Evolutionary conservation across 2,113 vertebrate species (phyloP), one percentile per base, ranked within the genome.

Genomic region (Himantopus leucocephalus): DNA sequence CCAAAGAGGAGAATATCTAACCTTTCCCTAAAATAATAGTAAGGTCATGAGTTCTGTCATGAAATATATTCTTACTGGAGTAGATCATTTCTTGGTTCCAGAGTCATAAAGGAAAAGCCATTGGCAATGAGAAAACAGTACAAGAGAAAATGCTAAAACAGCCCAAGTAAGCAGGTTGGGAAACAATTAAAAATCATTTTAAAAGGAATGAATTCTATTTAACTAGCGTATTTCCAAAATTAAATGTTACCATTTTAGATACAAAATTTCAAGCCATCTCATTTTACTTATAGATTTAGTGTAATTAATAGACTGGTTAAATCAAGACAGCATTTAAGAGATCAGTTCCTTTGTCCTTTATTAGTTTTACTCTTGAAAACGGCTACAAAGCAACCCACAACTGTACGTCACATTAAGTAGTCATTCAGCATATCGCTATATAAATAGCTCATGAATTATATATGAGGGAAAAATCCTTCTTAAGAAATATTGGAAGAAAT

Each of bases 371-470:
- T 89, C 86, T 82, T 88, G 64, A 92, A 89, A 50, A 50, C 59
- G 75, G 47, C 81, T 86, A 81, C 66, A 89, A 81, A 93, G 77
- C 84, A 94, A 43, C 81, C 62, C 63, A 64, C 63, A 92, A 68
- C 70, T 2, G 0, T 87, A 74, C 78, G 79, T 91, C 60, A 66
- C 70, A 82, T 82, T 95, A 88, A 94, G 59, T 20, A 91, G 84
- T 96, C 94, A 76, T 59, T 91, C 32, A 45, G 45, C 58, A 48
- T 93, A 81, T 87, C 82, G 50, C 56, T 87, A 8, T 78, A 91
- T 91, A 94, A 93, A 86, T 93, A 92, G 55, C 34, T 93, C 21
- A n/a, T 94, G 45, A 96, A 94, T 96, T 92, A 92, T 92, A 86
- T 75, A 92, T 75, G 52, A 91, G 21, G 67, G 39, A 47, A 74